Evolutionary conservation across 2,888 invertebrate genomes (phyloP).

Genomic region (Allygus modestus): DNA sequence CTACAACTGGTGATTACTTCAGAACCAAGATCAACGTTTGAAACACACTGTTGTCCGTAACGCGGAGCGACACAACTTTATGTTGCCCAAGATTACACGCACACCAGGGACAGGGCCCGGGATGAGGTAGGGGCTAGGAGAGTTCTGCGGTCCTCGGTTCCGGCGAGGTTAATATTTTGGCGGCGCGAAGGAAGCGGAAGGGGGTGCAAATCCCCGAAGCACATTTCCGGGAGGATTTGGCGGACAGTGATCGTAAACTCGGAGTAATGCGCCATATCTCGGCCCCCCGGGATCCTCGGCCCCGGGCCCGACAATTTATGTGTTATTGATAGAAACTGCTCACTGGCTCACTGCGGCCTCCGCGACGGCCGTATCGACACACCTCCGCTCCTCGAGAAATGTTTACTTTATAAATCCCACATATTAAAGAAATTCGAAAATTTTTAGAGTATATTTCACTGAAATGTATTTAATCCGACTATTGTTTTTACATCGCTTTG

Average conservation of each 20-base stretch:
- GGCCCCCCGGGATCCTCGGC: slow-evolving; percentile 39
- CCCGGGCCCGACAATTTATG: slow-evolving; percentile 62
- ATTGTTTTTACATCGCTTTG: too few species aligned
- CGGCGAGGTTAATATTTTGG: slow-evolving; percentile 56
- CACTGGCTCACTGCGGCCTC: not conserved
- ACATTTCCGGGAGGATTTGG: slow-evolving; percentile 66
- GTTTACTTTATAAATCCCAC: too few species aligned
- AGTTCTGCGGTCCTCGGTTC: slow-evolving; percentile 41
- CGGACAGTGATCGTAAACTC: slow-evolving; percentile 65
- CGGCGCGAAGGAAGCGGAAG: slow-evolving; percentile 61
- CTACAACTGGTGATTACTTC: too few species aligned
- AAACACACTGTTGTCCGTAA: too few species aligned
- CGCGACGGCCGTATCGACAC: too few species aligned
- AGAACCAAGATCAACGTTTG: too few species aligned
- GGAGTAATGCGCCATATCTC: slow-evolving; percentile 63
- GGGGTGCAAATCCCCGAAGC: slow-evolving; percentile 65
- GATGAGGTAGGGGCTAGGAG: slow-evolving; percentile 16
- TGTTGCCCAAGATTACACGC: not conserved
- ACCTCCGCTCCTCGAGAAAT: not conserved
- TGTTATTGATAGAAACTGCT: slow-evolving; percentile 65
- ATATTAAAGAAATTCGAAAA: too few species aligned
- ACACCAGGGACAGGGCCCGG: not conserved
- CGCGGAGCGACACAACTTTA: too few species aligned
- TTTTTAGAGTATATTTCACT: too few species aligned
- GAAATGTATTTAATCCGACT: too few species aligned